Evolutionary conservation across 2,888 invertebrate genomes (phyloP).

Genomic region (Alcis repandata): DNA sequence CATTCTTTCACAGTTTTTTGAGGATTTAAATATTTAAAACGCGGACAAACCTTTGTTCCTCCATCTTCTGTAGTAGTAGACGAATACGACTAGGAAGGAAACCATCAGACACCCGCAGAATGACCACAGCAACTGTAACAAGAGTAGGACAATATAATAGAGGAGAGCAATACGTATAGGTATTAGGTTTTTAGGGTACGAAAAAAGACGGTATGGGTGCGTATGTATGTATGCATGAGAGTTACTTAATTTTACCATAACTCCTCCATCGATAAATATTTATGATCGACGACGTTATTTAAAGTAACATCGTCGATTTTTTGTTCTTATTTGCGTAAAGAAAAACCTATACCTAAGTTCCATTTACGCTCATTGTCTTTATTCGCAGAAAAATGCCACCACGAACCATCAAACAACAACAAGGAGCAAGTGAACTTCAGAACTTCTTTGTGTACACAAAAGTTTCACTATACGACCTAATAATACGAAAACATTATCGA

Average conservation of each 20-base stretch:
- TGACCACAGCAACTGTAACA: constrained; percentile 80
- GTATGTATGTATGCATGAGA: too few relatives aligned
- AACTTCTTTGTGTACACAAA: background rate
- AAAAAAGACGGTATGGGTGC: too few relatives aligned
- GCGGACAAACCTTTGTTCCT: constrained; percentile 75
- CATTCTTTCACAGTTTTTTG: too few relatives aligned
- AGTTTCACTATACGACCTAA: background rate
- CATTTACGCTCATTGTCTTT: constrained; percentile 1
- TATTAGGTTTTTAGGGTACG: too few relatives aligned
- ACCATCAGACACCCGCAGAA: constrained; percentile 79
- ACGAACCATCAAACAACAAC: background rate
- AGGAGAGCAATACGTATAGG: too few relatives aligned
- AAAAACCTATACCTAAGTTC: background rate
- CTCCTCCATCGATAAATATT: too few relatives aligned
- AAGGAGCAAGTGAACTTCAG: background rate
- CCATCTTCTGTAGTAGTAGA: constrained; percentile 85
- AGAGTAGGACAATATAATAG: too few relatives aligned
- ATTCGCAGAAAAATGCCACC: constrained; percentile 5
- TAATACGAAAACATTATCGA: background rate
- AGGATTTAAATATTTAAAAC: background rate
- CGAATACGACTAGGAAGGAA: constrained; percentile 79
- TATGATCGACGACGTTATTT: too few relatives aligned
- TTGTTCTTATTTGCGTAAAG: background rate
- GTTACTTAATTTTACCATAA: too few relatives aligned
- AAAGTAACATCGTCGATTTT: too few relatives aligned